phyloP scores from a whole-genome alignment of 1,140 invertebrate genomes.

The Cydia amplana region DNA sequence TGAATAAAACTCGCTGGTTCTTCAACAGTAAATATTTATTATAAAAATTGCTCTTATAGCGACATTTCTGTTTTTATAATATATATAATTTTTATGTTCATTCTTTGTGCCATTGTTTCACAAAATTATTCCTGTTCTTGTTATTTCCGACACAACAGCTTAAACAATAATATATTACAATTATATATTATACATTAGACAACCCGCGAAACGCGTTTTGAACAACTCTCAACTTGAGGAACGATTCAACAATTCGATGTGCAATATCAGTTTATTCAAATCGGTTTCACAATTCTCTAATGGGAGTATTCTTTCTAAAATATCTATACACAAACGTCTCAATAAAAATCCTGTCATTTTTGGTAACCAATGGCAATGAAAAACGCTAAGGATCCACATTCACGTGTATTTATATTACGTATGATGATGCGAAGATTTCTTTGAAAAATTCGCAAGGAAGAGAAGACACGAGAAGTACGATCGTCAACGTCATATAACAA shows the following conservation, averaged over 20 bases:
- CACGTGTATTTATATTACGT: slow-evolving; percentile 73
- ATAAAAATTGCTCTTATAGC: slow-evolving; percentile 80
- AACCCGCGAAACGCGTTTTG: slow-evolving; percentile 64
- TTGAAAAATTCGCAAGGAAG: slow-evolving; percentile 55
- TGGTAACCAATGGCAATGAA: slow-evolving; percentile 78
- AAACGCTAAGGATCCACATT: slow-evolving; percentile 72
- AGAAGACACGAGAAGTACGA: slow-evolving; percentile 49
- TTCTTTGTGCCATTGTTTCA: slow-evolving; percentile 79
- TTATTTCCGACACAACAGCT: slow-evolving; percentile 78
- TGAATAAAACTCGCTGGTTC: slow-evolving; percentile 63
- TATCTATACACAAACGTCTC: slow-evolving; percentile 74
- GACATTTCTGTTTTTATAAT: slow-evolving; percentile 79
- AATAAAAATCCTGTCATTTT: slow-evolving; percentile 78
- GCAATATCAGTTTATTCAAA: slow-evolving; percentile 57
- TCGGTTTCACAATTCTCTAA: slow-evolving; percentile 62
- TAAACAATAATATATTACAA: slow-evolving; percentile 79
- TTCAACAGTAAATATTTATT: slow-evolving; percentile 80
- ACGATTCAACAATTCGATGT: slow-evolving; percentile 77
- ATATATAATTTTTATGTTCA: slow-evolving; percentile 79
- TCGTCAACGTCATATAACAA: slow-evolving; percentile 51
- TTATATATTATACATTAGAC: slow-evolving; percentile 70
- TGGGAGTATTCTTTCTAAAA: slow-evolving; percentile 71
- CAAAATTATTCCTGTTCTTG: slow-evolving; percentile 80
- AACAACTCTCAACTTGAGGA: slow-evolving; percentile 65
- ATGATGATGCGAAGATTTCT: slow-evolving; percentile 62